A percentile compares a stretch with the other conserved stretches of the same genome.
Conservation (phyloP, 2,888 invertebrate species). For the Ectemnius continuus region DNA sequence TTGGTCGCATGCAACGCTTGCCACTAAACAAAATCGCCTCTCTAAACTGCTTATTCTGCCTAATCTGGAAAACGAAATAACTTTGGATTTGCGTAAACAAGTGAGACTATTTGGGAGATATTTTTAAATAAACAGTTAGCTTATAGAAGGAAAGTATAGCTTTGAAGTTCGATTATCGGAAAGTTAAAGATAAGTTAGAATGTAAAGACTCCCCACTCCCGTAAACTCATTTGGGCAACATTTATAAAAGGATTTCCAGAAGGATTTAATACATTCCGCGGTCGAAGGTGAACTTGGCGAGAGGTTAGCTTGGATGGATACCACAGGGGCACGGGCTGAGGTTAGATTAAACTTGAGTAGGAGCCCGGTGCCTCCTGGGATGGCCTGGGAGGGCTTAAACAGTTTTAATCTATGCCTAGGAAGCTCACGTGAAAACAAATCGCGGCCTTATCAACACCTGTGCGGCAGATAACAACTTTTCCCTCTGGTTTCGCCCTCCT, state of each 20-base stretch:
- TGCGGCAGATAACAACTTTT: slow-evolving; percentile 76
- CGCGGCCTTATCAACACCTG: slow-evolving; percentile 74
- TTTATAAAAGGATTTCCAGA: slow-evolving; percentile 25
- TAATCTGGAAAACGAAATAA: slow-evolving; percentile 19
- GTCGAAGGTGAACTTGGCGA: slow-evolving; percentile 50
- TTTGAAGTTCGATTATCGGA: neutral
- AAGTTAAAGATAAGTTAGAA: slow-evolving; percentile 2
- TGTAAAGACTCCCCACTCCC: neutral
- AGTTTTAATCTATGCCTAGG: slow-evolving; percentile 71
- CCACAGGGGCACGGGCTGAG: slow-evolving; percentile 54
- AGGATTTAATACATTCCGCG: slow-evolving; percentile 49
- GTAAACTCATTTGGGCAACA: slow-evolving; percentile 28
- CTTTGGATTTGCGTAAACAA: too few species aligned
- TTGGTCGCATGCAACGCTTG: slow-evolving; percentile 45
- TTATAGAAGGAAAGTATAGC: too few species aligned
- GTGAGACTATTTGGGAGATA: too few species aligned
- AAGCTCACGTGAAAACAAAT: slow-evolving; percentile 74
- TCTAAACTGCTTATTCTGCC: slow-evolving; percentile 38
- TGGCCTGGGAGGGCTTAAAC: slow-evolving; percentile 63
- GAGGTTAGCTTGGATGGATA: slow-evolving; percentile 52
- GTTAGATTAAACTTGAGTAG: slow-evolving; percentile 73
- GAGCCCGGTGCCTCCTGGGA: slow-evolving; percentile 64
- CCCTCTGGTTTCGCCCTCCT: slow-evolving; percentile 54
- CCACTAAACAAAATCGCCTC: slow-evolving; percentile 40
- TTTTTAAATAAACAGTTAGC: too few species aligned